Base-by-base conservation (phyloP, 2,797 vertebrate species). In the Alauda arvensis region DNA sequence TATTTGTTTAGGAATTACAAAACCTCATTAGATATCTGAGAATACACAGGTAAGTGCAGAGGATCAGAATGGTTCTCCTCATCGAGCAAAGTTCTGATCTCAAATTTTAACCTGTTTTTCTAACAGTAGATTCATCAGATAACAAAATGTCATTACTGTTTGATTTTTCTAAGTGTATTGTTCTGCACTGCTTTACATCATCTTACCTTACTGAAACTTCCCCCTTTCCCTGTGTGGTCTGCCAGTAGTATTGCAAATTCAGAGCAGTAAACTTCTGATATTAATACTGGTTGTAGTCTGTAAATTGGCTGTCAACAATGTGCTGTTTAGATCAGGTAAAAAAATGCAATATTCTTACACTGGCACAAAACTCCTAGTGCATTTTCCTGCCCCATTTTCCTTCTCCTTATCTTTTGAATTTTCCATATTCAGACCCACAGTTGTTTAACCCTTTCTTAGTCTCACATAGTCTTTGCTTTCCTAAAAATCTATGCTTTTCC, bases 11-110 rank as follows among this genome's bases (percentile, higher is more conserved):
- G 93, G 83, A 94, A 89, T 83, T 77, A 37, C 72, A 88, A 83
- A 93, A 48, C 67, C 87, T 93, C 45, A 67, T 88, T 95, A 93
- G 53, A 55, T 95, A 93, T 59, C 84, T 94, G 42, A 90, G 88
- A 92, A 68, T 84, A 42, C 48, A 18, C 95, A 96, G 94, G 95
- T 96, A 96, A 96, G 95, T 96, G 83, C 78, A 67, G 89, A 82
- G 88, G 93, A 95, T 95, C 95, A 94, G 90, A 96, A 96, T 88
- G 62, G 29, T 71, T 90, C 43, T 89, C 40, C 42, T 79, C 92
- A 85, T 79, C 85, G 66, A 91, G 25, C 45, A 59, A 81, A 94
- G 69, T 94, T 96, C 95, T 95, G 91, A 95, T 96, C 93, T 95
- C 74, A 59, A 15, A 46, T 86, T 91, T 83, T 77, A 87, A 66